phyloP scores from a whole-genome alignment of 2,797 vertebrate genomes.

The Eulemur rubriventer region DNA sequence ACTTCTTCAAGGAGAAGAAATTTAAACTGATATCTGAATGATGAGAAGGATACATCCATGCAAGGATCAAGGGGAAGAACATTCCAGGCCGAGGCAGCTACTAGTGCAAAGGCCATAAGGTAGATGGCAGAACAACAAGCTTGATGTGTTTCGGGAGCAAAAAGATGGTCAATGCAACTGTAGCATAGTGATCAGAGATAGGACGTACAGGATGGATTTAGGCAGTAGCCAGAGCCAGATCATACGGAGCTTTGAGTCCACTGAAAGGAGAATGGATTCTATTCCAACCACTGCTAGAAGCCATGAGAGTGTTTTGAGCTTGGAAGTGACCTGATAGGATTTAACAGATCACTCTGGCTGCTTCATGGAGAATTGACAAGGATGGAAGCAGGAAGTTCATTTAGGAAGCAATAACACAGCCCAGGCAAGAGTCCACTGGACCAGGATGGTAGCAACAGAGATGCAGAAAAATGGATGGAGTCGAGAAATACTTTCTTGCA shows the following conservation, averaged over 20 bases:
- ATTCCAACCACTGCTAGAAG: neutral
- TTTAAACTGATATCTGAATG: neutral
- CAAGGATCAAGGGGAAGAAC: neutral
- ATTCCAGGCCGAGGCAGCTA: neutral
- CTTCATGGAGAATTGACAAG: neutral
- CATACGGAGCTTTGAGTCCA: no score
- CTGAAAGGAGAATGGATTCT: neutral
- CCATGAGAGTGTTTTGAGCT: neutral
- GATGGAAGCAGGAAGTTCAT: neutral
- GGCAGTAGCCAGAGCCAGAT: neutral
- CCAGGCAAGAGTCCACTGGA: neutral
- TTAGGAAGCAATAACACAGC: neutral
- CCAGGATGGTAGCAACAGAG: neutral
- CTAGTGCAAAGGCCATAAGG: neutral
- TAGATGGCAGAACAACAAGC: neutral
- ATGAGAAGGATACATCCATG: neutral
- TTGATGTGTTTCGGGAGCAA: accelerated
- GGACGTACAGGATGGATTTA: neutral
- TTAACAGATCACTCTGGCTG: neutral
- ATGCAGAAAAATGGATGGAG: neutral
- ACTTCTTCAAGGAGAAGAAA: neutral
- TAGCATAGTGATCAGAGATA: neutral
- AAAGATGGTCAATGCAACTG: neutral
- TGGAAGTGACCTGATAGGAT: neutral
- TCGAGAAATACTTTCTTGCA: neutral